Conservation (phyloP, 2,113 vertebrate species). For the Cyprinus carpio region DNA sequence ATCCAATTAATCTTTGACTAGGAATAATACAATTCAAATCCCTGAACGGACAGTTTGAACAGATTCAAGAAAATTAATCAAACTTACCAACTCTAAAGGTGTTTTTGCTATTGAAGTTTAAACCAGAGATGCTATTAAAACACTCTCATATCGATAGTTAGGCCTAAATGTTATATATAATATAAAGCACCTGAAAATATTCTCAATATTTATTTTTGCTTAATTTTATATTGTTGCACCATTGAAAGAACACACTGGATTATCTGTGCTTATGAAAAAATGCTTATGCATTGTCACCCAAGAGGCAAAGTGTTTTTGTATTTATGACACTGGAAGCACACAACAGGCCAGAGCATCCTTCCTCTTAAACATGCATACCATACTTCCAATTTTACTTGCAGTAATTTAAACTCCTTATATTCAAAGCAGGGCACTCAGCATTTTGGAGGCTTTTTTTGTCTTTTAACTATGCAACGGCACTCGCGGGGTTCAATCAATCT, state of each 20-base stretch:
- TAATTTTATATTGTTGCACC: background rate
- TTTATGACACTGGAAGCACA: background rate
- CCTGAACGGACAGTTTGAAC: too few species aligned
- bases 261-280: background rate
- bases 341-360: background rate
- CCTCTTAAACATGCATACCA: background rate
- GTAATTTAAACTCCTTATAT: slow-evolving; percentile 30
- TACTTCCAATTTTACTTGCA: background rate
- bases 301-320: background rate
- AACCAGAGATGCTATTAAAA: background rate
- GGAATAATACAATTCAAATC: too few species aligned
- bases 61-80: background rate
- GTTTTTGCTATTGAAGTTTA: background rate
- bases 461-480: slow-evolving; percentile 46
- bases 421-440: background rate
- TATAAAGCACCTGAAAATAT: too few species aligned
- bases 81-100: background rate
- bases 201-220: background rate
- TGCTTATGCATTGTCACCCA: background rate
- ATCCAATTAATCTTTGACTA: background rate
- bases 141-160: background rate
- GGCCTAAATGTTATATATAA: background rate
- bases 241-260: background rate
- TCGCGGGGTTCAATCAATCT: slow-evolving; percentile 15
- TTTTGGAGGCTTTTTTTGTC: background rate